Base-by-base conservation (phyloP, 1,140 invertebrate species). In the Apis florea region DNA sequence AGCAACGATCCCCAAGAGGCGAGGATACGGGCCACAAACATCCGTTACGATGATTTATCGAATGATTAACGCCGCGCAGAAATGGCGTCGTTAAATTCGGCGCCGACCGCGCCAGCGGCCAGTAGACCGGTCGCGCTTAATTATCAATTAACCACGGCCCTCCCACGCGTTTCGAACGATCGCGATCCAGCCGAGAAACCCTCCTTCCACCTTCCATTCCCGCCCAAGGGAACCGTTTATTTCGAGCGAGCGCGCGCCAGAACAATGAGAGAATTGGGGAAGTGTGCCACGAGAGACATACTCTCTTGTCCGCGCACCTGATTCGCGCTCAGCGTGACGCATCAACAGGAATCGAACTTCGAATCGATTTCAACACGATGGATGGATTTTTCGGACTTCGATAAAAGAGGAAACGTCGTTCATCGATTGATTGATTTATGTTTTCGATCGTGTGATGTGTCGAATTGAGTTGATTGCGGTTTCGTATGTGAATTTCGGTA, bases 201-300 rank as follows among this genome's bases (percentile, higher is more conserved):
- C 0, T 0, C 66, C 77, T 68, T 54, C 54, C n/a, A 31, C 19
- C 72, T 11, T 54, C 24, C 40, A 54, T 66, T n/a, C 77, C 40
- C 26, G 31, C 19, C 47, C n/a, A 15, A 6, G 21, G 11, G 24
- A 53, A 40, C 64, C 79, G 80, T 87, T 88, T 83, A 83, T 88
- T 83, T 88, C 77, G 66, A 78, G 63, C 85, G 56, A n/a, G 11
- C 59, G 77, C 68, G 47, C 85, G 56, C 73, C 83, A 85, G 87
- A 89, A 90, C 89, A 90, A 90, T 84, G 82, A 83, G 79, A 89
- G 90, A 90, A 90, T 90, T 89, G 85, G 89, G 88, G 86, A 90
- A 90, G 85, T 88, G 86, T 88, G 88, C 83, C 89, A 89, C 72
- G 77, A 77, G 24, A 84, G 64, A 54, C 9, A 59, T 66, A 54